Conservation (phyloP, 2,888 invertebrate species). For the Metopia argyrocephala region DNA sequence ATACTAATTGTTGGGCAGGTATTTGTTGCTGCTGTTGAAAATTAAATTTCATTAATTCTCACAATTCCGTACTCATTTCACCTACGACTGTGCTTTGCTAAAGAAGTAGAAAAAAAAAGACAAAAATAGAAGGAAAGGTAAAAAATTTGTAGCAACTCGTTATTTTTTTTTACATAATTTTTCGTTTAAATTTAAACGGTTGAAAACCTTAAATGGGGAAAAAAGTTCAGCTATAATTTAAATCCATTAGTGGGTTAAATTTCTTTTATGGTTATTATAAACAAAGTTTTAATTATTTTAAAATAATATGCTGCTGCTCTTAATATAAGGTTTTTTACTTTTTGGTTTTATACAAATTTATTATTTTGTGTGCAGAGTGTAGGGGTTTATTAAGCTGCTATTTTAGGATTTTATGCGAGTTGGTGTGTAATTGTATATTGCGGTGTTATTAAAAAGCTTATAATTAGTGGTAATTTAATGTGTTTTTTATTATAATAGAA, state of each 20-base stretch:
- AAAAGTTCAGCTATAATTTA: no score
- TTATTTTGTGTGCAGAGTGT: no score
- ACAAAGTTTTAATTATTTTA: not conserved
- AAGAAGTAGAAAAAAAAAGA: constrained; percentile 34
- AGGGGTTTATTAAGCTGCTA: not conserved
- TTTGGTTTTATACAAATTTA: not conserved
- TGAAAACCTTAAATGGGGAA: no score
- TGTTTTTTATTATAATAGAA: constrained; percentile 21
- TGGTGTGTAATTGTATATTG: not conserved
- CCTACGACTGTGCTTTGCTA: constrained; percentile 79
- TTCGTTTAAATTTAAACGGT: no score
- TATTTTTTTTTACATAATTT: no score
- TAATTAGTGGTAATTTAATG: constrained; percentile 68
- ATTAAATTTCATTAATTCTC: constrained; percentile 77
- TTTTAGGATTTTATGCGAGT: not conserved
- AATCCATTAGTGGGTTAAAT: not conserved
- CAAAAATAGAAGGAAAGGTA: not conserved
- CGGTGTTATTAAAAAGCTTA: constrained; percentile 64
- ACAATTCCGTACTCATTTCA: constrained; percentile 86
- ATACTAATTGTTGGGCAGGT: constrained; percentile 58
- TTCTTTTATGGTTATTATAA: not conserved
- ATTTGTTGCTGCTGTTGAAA: constrained; percentile 61
- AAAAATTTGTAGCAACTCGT: no score
- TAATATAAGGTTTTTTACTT: not conserved
- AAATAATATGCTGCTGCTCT: not conserved